These are phyloP conservation scores for Penelope pileata DNA, from an alignment of 2,113 vertebrate genomes.

Conservation along the genomic window DNA sequence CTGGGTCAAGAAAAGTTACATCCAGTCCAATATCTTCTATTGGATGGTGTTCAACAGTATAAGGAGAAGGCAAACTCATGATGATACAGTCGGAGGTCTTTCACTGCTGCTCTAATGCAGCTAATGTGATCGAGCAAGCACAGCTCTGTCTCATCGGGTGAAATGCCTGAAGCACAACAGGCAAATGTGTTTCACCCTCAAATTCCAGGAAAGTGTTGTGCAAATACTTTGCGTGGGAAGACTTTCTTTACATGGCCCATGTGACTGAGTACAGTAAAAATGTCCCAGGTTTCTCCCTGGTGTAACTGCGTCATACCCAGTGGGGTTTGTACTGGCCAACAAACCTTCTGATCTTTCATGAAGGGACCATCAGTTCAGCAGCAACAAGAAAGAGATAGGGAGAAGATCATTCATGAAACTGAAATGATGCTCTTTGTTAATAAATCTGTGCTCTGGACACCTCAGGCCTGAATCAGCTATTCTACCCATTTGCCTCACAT, in stretches of 20 bases:
- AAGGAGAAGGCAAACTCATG: neutral
- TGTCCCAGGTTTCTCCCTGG: neutral
- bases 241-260: neutral
- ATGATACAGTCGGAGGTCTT: neutral
- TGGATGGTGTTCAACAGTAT: neutral
- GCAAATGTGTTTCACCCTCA: slow-evolving; percentile 62
- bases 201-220: slow-evolving; percentile 71
- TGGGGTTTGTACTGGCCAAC: neutral
- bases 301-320: neutral
- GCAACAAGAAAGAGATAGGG: neutral
- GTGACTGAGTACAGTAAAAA: slow-evolving; percentile 47
- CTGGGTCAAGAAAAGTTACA: neutral
- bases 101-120: slow-evolving; percentile 9
- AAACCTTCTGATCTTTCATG: neutral
- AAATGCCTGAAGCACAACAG: slow-evolving; percentile 66
- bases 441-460: neutral
- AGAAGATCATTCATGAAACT: rapidly evolving
- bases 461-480: neutral
- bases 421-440: neutral
- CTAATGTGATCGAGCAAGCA: slow-evolving; percentile 24
- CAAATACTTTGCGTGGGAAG: slow-evolving; percentile 62
- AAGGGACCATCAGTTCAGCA: neutral
- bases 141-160: slow-evolving; percentile 46
- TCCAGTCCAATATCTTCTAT: neutral
- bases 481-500: neutral